Base-by-base conservation (phyloP, 2,888 invertebrate genomes). In the Drosophila vallismaia region DNA sequence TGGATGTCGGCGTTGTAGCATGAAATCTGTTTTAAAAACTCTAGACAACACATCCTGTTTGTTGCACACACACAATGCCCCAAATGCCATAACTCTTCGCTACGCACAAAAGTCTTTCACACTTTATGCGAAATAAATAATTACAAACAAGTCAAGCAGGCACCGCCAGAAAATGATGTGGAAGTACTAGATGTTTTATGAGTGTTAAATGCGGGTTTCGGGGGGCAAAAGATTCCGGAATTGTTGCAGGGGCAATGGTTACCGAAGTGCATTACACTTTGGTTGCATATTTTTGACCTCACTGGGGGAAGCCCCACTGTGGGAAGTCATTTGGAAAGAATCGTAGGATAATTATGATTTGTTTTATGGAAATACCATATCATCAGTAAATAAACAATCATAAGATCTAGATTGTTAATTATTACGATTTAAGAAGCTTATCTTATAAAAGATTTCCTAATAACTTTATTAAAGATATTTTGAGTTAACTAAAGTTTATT, bases 141-240 rank as follows among this genome's bases (percentile, higher is more conserved):
- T 82, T 82, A 83, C 86, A 76, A 82, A 76, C 82, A 85, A 82
- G 82, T 85, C 81, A 82, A 79, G 82, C 80, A 84, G 75, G 75
- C 45, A n/a, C 36, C 28, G 50, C 31, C 49, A 69, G 52, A 59
- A 49, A 49, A 68, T 64, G 55, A 52, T 64, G 63, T 45, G 44
- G 38, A 6, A 51, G n/a, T 2, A 12, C 8, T n/a, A 24, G 51
- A 10, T n/a, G 14, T 33, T 44, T 4, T 36, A 36, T n/a, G 36
- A 36, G 36, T 19, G 7, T 4, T 6, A 26, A 9, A 8, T 33
- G 3, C 9, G 24, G 5, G 7, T 24, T 36, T 36, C n/a, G n/a
- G 1, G 10, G 5, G 38, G 26, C 3, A 14, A 33, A 6, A 75
- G 77, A 68, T 64, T 73, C 60, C 46, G 46, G 26, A 48, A 48